Percentiles rank a stretch among this genome's conserved stretches.
Evolutionary conservation across 2,888 invertebrate genomes (phyloP).

Genomic region (Tribolium freemani): DNA sequence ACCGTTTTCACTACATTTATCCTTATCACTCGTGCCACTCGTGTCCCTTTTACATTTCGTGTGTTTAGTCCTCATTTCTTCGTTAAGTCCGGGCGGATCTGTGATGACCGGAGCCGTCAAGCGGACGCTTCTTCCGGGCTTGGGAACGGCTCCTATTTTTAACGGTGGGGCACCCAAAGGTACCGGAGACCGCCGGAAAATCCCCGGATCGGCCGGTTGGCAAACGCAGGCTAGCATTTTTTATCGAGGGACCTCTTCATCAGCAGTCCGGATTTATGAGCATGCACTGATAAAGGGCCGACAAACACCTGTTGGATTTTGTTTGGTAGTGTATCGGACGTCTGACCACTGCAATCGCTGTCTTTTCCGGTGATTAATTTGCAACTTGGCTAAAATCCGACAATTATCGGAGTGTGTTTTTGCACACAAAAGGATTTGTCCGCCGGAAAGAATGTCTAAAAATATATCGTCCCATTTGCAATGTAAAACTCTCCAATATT

Average conservation of each 20-base stretch:
- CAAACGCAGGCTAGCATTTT: conserved; percentile 80
- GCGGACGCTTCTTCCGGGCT: conserved; percentile 58
- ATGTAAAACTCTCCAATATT: conserved; percentile 20
- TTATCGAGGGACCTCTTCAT: conserved; percentile 32
- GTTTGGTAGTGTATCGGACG: conserved; percentile 21
- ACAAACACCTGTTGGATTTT: conserved; percentile 45
- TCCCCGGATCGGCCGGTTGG: conserved; percentile 75
- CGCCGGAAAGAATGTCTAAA: not conserved
- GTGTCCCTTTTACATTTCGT: conserved; percentile 13
- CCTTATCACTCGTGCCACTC: conserved; percentile 25
- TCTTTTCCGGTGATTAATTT: not conserved
- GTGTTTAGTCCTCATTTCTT: conserved; percentile 16
- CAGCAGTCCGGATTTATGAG: conserved; percentile 36
- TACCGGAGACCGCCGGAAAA: conserved; percentile 72
- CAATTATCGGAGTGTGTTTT: not conserved
- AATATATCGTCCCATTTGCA: conserved; percentile 24
- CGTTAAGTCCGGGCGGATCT: conserved; percentile 47
- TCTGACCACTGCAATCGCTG: conserved; percentile 19
- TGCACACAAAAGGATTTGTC: not conserved
- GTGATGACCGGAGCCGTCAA: conserved; percentile 55
- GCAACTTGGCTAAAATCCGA: too few relatives aligned
- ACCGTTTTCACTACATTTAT: conserved; percentile 32
- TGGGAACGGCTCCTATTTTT: conserved; percentile 59
- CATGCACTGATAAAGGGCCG: conserved; percentile 37
- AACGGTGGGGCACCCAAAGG: conserved; percentile 67